phyloP scores from a whole-genome alignment of 1,140 invertebrate species.

The Drosophila micromelanica region DNA sequence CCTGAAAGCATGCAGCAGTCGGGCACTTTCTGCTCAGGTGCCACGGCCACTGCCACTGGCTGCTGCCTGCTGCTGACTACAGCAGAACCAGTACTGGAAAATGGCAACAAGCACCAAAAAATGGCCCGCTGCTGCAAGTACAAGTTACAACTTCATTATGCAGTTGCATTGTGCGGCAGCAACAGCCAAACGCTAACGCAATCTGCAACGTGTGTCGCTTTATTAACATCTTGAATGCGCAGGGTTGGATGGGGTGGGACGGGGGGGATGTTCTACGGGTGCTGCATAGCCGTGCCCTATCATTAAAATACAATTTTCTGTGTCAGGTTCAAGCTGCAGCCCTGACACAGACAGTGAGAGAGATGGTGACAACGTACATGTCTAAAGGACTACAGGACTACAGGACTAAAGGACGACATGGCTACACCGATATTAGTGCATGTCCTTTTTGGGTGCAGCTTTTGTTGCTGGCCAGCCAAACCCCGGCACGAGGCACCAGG shows the following conservation, averaged over 20 bases:
- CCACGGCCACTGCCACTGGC: neutral
- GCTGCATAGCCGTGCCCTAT: slow-evolving; percentile 58
- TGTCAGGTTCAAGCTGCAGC: slow-evolving; percentile 79
- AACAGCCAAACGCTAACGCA: slow-evolving; percentile 19
- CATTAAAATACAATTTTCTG: slow-evolving; percentile 83
- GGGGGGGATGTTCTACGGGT: slow-evolving; percentile 9
- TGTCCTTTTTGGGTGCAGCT: slow-evolving; percentile 72
- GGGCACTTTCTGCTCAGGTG: neutral
- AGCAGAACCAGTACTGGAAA: slow-evolving; percentile 31
- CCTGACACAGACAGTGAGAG: slow-evolving; percentile 18
- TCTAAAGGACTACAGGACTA: slow-evolving; percentile 37
- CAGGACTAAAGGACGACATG: slow-evolving; percentile 14
- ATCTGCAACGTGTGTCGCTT: slow-evolving; percentile 68
- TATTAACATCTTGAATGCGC: slow-evolving; percentile 76
- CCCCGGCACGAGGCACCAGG: slow-evolving; percentile 1
- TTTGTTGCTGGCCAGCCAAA: slow-evolving; percentile 48
- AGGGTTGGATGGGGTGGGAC: neutral
- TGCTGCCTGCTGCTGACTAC: neutral
- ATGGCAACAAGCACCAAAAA: slow-evolving; percentile 48
- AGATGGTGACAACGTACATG: slow-evolving; percentile 41
- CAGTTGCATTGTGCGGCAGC: slow-evolving; percentile 33
- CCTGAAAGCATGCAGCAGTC: slow-evolving; percentile 7
- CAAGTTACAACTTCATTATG: slow-evolving; percentile 75
- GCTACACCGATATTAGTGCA: slow-evolving; percentile 69
- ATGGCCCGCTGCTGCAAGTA: slow-evolving; percentile 22